Evolutionary conservation across 2,113 vertebrate species (phyloP), one percentile per base, ranked within the genome.

Genomic region (Chaenocephalus aceratus): DNA sequence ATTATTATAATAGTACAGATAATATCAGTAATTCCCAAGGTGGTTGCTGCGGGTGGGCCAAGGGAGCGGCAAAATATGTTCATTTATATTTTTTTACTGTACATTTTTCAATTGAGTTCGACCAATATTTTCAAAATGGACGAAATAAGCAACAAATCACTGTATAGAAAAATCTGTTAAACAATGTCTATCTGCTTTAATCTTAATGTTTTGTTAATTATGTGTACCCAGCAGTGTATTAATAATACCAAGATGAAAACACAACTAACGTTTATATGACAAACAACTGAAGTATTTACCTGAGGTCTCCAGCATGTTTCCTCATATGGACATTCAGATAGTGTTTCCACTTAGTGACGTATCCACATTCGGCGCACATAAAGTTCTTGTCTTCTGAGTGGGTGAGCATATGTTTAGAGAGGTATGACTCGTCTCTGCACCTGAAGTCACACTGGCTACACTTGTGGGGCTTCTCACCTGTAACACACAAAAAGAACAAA

Each of bases 341-440:
- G 82, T 99, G 98, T 84, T 99, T 99, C 98, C 98, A 99, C 85
- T 98, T 99, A 60, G 98, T 99, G 91, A 99, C 95, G 18, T 99
- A 99, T 52, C 98, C 98, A 0, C 98, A 99, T 75, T 99, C 98
- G 0, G 97, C 96, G 73, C 98, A 99, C 98, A 99, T 98, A 84
- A 98, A 97, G 89, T 99, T 97, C 93, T 99, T 99, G 89, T 96
- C 93, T 0, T 92, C 93, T 0, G 97, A 97, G 86, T 99, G 98
- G 0, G 96, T 98, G 87, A 99, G 95, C 98, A 99, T 99, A 81
- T 99, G 98, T 87, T 97, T 98, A 6, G 97, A 97, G 49, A 99
- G 95, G 93, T 99, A 99, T 56, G 97, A 98, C 89, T 98, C 96
- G 5, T 99, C 98, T 60, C 98, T 91, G 88, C 98, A 99, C 0